These are phyloP conservation scores for Mus caroli DNA, from an alignment of 2,797 vertebrate genomes.

Conservation along the genomic window DNA sequence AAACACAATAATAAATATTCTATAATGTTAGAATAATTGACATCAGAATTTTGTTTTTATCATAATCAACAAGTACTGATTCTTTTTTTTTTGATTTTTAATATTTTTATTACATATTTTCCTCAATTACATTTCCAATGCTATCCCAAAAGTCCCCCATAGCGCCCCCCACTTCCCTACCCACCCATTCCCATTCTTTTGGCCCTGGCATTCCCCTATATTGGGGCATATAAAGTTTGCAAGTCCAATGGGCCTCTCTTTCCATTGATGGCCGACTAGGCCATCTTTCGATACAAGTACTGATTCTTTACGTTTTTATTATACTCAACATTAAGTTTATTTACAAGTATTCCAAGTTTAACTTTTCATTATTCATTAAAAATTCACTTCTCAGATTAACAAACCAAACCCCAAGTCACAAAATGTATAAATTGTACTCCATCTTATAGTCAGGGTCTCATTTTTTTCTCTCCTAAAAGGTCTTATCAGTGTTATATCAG, in stretches of 20 bases:
- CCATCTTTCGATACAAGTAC: too few species aligned
- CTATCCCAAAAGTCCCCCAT: too few species aligned
- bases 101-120: too few species aligned
- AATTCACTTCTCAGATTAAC: slow-evolving; percentile 33
- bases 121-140: too few species aligned
- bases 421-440: neutral
- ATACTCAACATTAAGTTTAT: slow-evolving; percentile 3
- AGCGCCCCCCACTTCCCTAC: too few species aligned
- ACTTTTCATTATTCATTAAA: neutral
- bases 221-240: too few species aligned
- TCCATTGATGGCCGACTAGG: too few species aligned
- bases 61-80: slow-evolving; percentile 18
- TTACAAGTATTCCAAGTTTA: slow-evolving; percentile 1
- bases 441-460: neutral
- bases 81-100: too few species aligned
- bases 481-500: neutral
- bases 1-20: neutral
- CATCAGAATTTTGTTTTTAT: slow-evolving; percentile 34
- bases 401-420: neutral
- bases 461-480: neutral
- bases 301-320: neutral
- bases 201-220: too few species aligned
- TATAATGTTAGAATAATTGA: neutral
- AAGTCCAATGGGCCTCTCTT: too few species aligned
- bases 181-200: too few species aligned